phyloP scores from a whole-genome alignment of 2,113 vertebrate genomes.

The Sylvietta virens region DNA sequence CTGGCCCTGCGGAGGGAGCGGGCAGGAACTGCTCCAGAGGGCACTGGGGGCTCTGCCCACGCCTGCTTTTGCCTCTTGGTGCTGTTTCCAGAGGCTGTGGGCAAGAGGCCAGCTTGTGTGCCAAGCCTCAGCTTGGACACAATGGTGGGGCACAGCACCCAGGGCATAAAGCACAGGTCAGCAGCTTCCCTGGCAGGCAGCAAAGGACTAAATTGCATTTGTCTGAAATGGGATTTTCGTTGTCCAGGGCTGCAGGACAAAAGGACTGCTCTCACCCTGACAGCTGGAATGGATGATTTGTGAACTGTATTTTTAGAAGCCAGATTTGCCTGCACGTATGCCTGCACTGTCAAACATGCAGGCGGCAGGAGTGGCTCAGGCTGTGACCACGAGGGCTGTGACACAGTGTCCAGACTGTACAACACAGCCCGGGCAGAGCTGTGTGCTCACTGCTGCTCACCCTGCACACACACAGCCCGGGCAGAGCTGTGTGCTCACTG shows the following conservation, averaged over 20 bases:
- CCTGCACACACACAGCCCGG: neutral
- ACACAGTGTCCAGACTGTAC: neutral
- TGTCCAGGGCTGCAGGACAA: conserved; percentile 46
- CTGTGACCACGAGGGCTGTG: neutral
- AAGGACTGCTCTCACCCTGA: conserved; percentile 28
- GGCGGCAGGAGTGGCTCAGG: neutral
- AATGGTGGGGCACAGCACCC: neutral
- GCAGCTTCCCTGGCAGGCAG: conserved; percentile 40
- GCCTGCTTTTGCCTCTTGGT: neutral
- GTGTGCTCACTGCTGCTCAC: neutral
- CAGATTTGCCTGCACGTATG: neutral
- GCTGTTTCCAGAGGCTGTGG: conserved; percentile 21
- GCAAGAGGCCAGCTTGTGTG: conserved; percentile 9
- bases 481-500: neutral
- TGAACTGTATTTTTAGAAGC: conserved; percentile 62
- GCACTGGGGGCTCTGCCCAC: neutral
- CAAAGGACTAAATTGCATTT: conserved; percentile 23
- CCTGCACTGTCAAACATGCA: neutral
- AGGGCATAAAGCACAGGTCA: conserved; percentile 26
- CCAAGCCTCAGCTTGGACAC: conserved; percentile 16
- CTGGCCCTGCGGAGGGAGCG: neutral
- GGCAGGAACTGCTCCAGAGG: neutral
- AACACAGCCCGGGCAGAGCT: neutral
- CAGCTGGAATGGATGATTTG: conserved; percentile 58
- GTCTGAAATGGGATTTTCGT: conserved; percentile 35